These are phyloP conservation scores for Bursaphelenchus okinawaensis DNA, from an alignment of 2,888 invertebrate species.

Conservation along the genomic window DNA sequence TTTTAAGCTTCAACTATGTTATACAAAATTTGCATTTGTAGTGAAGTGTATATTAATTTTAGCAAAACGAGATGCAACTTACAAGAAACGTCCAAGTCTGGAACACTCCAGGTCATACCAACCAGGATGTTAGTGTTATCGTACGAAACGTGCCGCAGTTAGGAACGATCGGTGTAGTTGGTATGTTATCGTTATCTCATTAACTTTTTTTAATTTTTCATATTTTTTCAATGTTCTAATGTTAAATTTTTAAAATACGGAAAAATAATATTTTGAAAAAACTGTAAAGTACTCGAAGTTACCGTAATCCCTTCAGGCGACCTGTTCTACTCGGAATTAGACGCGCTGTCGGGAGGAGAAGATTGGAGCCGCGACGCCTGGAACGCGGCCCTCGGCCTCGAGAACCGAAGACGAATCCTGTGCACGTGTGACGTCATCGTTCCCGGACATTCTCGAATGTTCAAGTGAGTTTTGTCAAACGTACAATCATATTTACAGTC, in stretches of 20 bases:
- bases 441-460: constrained; percentile 61
- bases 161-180: constrained; percentile 46
- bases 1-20: too few species aligned
- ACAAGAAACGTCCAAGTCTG: constrained; percentile 48
- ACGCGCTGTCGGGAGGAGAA: constrained; percentile 36
- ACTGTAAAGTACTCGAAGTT: too few species aligned
- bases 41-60: constrained; percentile 9
- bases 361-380: constrained; percentile 49
- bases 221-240: not conserved
- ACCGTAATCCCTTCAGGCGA: constrained; percentile 35
- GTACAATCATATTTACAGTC: too few species aligned
- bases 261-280: too few species aligned
- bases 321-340: constrained; percentile 47
- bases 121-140: constrained; percentile 46
- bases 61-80: constrained; percentile 42
- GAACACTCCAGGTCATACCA: constrained; percentile 54
- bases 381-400: constrained; percentile 40
- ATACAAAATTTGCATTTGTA: not conserved
- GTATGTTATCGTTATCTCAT: too few species aligned
- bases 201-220: too few species aligned
- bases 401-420: constrained; percentile 38
- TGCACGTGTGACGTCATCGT: constrained; percentile 58
- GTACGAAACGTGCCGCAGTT: constrained; percentile 42
- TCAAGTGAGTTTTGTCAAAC: constrained; percentile 35
- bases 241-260: too few species aligned